Evolutionary conservation across 1,140 invertebrate species (phyloP).

Genomic region (Sycobia sp.): DNA sequence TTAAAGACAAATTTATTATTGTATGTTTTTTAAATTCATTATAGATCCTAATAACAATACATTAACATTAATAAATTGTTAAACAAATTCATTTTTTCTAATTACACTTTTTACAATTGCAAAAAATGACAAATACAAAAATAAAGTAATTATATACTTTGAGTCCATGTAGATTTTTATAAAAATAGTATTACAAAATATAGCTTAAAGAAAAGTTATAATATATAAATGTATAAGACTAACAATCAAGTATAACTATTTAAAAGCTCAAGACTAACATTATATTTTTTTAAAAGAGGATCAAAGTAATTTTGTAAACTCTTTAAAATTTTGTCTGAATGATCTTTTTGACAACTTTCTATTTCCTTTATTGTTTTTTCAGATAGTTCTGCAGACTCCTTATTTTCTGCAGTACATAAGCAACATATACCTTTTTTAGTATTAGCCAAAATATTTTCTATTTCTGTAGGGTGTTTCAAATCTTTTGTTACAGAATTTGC

Average conservation of each 20-base stretch:
- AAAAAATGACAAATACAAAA: too few species aligned
- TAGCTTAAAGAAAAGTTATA: too few species aligned
- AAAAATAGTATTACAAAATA: too few species aligned
- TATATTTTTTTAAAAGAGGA: slow-evolving; percentile 40
- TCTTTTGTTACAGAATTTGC: slow-evolving; percentile 32
- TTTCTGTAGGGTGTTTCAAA: slow-evolving; percentile 42
- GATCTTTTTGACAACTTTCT: slow-evolving; percentile 41
- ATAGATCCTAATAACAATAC: too few species aligned
- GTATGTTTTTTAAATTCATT: too few species aligned
- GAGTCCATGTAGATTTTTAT: too few species aligned
- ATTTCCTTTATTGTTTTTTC: slow-evolving; percentile 39
- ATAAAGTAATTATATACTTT: too few species aligned
- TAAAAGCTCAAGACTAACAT: slow-evolving; percentile 37
- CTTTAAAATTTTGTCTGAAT: slow-evolving; percentile 39
- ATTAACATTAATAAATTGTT: too few species aligned
- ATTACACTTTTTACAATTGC: too few species aligned
- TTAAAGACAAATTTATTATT: too few species aligned
- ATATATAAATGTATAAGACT: background rate
- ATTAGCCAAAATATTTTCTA: slow-evolving; percentile 43
- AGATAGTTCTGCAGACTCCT: slow-evolving; percentile 8
- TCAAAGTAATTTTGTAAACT: slow-evolving; percentile 45
- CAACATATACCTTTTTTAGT: slow-evolving; percentile 50
- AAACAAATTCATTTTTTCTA: too few species aligned
- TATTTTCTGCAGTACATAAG: slow-evolving; percentile 41
- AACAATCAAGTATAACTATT: slow-evolving; percentile 30